Base-by-base conservation (phyloP, 2,888 invertebrate genomes). In the Sminthurinus aureus region DNA sequence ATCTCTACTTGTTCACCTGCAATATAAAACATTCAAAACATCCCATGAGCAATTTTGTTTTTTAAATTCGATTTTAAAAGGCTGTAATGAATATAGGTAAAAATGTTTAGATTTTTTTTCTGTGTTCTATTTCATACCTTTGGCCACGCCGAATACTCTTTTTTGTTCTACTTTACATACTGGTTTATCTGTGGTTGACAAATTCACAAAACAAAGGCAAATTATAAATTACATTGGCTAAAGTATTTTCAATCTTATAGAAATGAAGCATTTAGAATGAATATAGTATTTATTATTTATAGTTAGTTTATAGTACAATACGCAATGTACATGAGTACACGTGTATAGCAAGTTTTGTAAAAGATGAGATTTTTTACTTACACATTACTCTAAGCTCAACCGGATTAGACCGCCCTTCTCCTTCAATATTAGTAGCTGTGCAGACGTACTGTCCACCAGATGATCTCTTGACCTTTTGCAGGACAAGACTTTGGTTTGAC, bases 401-500 rank as follows among this genome's bases (percentile, higher is more conserved):
- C 75, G 93, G 92, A 89, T 94, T 94, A 87, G 96, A 96, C 89
- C 94, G 94, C 13, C 96, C 96, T 89, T 96, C 96, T 0, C 97
- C 97, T 91, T 97, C 96, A 18, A 96, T 96, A 90, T 97, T 97
- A 78, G 96, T 96, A 22, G 95, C 94, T 38, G 83, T 88, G 90
- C 97, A 97, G 64, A 95, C 94, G 91, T 97, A 97, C 91, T 95
- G 94, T 79, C 97, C 97, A 0, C 96, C 95, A 90, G 96, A 96
- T 87, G 93, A 93, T 89, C 95, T 93, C 84, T 94, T 94, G 71
- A 96, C 95, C 80, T 93, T 93, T 90, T 96, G 96, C 85, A 97
- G 91, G 0, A 95, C 96, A 88, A 97, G 91, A 90, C 94, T 94
- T 84, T 94, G 94, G 89, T 94, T 94, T 89, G 95, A 96, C 85